A percentile compares a stretch with the other conserved stretches of the same genome.
Evolutionary conservation across 2,888 invertebrate species (phyloP).

Genomic region (Synanthedon myopaeformis): DNA sequence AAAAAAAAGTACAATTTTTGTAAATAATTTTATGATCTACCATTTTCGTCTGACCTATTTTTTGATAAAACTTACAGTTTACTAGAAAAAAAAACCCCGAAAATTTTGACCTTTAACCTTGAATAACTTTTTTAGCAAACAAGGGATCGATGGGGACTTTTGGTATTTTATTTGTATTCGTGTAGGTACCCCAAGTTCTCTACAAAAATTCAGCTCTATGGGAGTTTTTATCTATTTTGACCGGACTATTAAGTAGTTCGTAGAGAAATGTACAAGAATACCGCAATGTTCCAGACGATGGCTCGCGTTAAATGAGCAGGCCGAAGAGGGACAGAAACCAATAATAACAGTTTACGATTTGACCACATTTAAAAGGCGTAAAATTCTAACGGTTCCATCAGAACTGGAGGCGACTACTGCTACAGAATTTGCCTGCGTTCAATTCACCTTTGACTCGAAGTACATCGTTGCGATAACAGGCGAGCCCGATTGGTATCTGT

Average conservation of each 20-base stretch:
- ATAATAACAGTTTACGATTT: conserved; percentile 80
- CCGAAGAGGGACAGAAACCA: conserved; percentile 75
- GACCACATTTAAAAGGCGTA: conserved; percentile 75
- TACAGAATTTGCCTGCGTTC: conserved; percentile 76
- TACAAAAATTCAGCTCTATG: conserved; percentile 1
- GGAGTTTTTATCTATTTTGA: too few relatives aligned
- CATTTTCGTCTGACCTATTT: too few relatives aligned
- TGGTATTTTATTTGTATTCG: too few relatives aligned
- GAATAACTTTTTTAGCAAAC: too few relatives aligned
- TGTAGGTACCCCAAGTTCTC: too few relatives aligned
- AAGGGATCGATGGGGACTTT: too few relatives aligned
- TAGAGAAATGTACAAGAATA: background rate
- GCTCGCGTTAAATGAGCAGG: conserved; percentile 73
- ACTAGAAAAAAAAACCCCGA: too few relatives aligned
- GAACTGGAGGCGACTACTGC: conserved; percentile 69
- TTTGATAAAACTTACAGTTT: too few relatives aligned
- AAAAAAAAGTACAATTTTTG: too few relatives aligned
- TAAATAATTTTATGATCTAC: too few relatives aligned
- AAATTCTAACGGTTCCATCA: conserved; percentile 74
- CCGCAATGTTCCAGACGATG: conserved; percentile 62
- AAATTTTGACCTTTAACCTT: too few relatives aligned
- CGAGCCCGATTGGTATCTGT: conserved; percentile 84
- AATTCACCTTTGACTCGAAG: conserved; percentile 86
- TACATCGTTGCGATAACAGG: conserved; percentile 84
- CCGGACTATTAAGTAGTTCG: too few relatives aligned